phyloP scores from a whole-genome alignment of 2,797 vertebrate species.

The Austrolebias charrua region DNA sequence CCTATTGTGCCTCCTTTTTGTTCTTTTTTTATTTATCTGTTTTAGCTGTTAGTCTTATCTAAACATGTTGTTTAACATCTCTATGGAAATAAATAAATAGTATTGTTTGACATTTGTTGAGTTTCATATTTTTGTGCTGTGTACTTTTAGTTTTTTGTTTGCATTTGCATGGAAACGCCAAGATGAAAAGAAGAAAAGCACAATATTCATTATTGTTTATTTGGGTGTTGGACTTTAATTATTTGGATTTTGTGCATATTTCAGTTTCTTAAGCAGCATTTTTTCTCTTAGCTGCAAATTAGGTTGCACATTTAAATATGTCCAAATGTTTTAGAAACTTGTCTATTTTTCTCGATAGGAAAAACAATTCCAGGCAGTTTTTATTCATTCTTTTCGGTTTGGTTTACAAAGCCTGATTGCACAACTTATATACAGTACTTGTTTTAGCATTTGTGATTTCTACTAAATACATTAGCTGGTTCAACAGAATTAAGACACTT shows the following conservation, averaged over 20 bases:
- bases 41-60: slow-evolving; percentile 42
- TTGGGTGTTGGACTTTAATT: not conserved
- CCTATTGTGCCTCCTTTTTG: slow-evolving; percentile 54
- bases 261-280: not conserved
- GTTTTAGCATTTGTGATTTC: too few relatives aligned
- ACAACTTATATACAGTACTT: too few relatives aligned
- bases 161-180: slow-evolving; percentile 4
- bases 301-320: not conserved
- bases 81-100: slow-evolving; percentile 70
- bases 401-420: too few relatives aligned
- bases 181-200: not conserved
- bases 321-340: too few relatives aligned
- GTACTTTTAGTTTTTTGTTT: not conserved
- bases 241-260: not conserved
- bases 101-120: slow-evolving; percentile 37
- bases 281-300: not conserved
- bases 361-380: too few relatives aligned
- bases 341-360: too few relatives aligned
- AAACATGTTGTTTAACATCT: slow-evolving; percentile 44
- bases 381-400: too few relatives aligned
- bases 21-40: slow-evolving; percentile 56
- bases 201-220: not conserved
- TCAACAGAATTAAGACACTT: too few relatives aligned
- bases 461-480: too few relatives aligned
- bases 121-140: slow-evolving; percentile 19